phyloP scores from a whole-genome alignment of 2,113 vertebrate genomes.

The Todiramphus chloris region DNA sequence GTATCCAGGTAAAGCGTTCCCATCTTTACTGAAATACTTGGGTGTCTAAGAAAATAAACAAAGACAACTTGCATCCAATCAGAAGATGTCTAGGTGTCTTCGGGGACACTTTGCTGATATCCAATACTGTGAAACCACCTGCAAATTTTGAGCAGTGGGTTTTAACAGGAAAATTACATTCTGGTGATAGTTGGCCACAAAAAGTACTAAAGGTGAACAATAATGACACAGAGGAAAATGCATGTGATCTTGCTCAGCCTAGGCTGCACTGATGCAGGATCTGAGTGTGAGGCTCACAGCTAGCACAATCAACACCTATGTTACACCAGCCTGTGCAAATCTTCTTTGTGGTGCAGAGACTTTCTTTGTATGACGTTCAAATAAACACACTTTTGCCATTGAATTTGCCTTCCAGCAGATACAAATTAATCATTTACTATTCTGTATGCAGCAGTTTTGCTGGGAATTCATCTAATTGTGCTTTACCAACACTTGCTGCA shows the following conservation, averaged over 20 bases:
- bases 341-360: neutral
- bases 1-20: neutral
- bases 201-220: neutral
- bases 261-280: neutral
- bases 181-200: neutral
- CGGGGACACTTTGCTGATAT: neutral
- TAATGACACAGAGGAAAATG: neutral
- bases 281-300: neutral
- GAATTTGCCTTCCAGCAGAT: neutral
- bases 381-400: neutral
- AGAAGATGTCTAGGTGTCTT: neutral
- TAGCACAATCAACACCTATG: neutral
- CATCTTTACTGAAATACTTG: neutral
- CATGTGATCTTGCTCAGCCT: neutral
- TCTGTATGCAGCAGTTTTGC: neutral
- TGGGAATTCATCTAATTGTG: neutral
- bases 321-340: neutral
- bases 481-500: neutral
- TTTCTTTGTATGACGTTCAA: neutral
- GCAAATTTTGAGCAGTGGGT: neutral
- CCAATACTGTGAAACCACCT: neutral
- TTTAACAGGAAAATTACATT: neutral
- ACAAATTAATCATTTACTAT: neutral
- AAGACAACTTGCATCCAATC: neutral
- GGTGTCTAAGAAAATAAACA: neutral